Base-by-base conservation (phyloP, 30 jellyfish, hydroid and myxozoan genomes). In the Pelagia noctiluca region DNA sequence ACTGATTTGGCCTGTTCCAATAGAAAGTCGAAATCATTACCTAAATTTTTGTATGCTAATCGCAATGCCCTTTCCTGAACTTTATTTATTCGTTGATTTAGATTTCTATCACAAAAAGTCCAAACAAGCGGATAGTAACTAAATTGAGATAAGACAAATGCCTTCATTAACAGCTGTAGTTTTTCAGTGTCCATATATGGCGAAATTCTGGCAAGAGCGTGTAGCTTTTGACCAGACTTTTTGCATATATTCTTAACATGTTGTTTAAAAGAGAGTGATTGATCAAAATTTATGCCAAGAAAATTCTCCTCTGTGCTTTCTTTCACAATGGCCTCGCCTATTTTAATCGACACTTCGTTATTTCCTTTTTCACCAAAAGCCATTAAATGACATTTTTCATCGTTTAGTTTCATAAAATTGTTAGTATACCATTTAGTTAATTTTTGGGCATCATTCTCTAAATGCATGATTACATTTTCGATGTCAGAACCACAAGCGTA, bases 201-300 rank as follows among this genome's bases (percentile, higher is more conserved):
- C 32, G 50, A 75, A 29, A 75, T 75, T 21, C 78, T 49, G 0
- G 84, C 69, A 0, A 53, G 77, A 42, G 86, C 86, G 50, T 75
- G 86, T 38, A 75, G 86, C 50, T 42, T 75, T 75, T 75, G 78
- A 35, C 31, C 34, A 53, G 86, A 74, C 78, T 75, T 75, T 75
- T 47, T 38, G 30, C 86, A 75, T 8, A 75, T 50, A 33, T 46
- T 18, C 75, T 75, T 75, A 35, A 75, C 75, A 50, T 42, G 78
- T 0, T 16, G 52, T 19, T 42, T 48, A 48, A 75, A 75, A 48
- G 86, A 75, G n/a, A 48, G 75, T 75, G 53, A 28, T 75, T 75
- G 73, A 47, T 75, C 78, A 29, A 75, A 33, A 1, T 74, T 75
- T 75, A 38, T 53, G n/a, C 86, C n/a, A 30, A 38, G 86, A 48